A percentile compares a stretch with the other conserved stretches of the same genome.
Evolutionary conservation across 2,888 invertebrate genomes (phyloP).

Genomic region (Rhyacophila evoluta): DNA sequence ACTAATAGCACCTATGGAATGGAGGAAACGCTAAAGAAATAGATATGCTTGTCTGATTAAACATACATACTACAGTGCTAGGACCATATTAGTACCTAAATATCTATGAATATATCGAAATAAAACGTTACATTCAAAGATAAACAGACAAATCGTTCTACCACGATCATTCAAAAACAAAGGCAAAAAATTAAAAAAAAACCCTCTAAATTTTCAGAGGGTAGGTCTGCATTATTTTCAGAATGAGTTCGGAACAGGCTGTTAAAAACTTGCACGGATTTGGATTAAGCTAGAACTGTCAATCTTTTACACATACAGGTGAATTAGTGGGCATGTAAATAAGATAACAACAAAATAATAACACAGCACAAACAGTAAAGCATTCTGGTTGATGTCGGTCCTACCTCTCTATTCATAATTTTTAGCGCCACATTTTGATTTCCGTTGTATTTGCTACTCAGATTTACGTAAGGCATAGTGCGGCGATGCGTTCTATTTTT

Average conservation of each 20-base stretch:
- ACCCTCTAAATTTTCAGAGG: too few relatives aligned
- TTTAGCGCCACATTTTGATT: conserved; percentile 44
- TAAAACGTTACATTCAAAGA: neutral
- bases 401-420: conserved; percentile 46
- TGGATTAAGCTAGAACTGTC: neutral
- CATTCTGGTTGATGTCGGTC: conserved; percentile 6
- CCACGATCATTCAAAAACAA: too few relatives aligned
- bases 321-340: neutral
- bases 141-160: too few relatives aligned
- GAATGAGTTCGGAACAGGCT: too few relatives aligned
- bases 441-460: conserved; percentile 27
- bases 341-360: neutral
- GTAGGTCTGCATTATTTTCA: too few relatives aligned
- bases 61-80: too few relatives aligned
- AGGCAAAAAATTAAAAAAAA: too few relatives aligned
- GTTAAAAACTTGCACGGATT: neutral
- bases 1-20: too few relatives aligned
- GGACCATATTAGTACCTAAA: too few relatives aligned
- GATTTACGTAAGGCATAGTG: conserved; percentile 40
- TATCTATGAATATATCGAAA: too few relatives aligned
- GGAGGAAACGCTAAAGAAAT: too few relatives aligned
- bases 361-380: conserved; percentile 14
- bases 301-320: neutral
- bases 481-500: conserved; percentile 31
- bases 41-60: too few relatives aligned